phyloP scores from a whole-genome alignment of 2,797 vertebrate genomes.

The Triplophysa bombifrons region DNA sequence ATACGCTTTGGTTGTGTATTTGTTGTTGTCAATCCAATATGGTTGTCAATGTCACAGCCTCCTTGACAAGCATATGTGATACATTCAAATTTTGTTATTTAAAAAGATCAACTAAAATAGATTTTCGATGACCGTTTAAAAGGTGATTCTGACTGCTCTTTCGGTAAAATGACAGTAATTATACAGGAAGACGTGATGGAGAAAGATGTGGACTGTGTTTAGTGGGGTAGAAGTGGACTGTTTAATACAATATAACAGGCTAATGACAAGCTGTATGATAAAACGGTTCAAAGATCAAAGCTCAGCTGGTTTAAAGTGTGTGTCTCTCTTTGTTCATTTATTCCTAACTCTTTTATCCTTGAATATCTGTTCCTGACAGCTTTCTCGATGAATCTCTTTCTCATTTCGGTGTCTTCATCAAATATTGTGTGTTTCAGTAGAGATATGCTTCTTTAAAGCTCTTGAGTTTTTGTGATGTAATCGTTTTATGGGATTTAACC shows the following conservation, averaged over 20 bases:
- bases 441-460: conserved; percentile 16
- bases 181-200: conserved; percentile 8
- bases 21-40: neutral
- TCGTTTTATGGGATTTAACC: conserved; percentile 60
- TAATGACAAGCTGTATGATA: conserved; percentile 32
- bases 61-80: neutral
- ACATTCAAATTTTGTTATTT: neutral
- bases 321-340: conserved; percentile 30
- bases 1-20: no score
- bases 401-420: conserved; percentile 23
- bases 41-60: neutral
- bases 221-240: conserved; percentile 14
- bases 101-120: conserved; percentile 26
- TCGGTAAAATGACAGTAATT: conserved; percentile 15
- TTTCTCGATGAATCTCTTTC: conserved; percentile 15
- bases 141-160: neutral
- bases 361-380: conserved; percentile 30
- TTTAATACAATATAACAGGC: conserved; percentile 29
- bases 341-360: conserved; percentile 24
- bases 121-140: conserved; percentile 18
- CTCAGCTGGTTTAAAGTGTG: conserved; percentile 32
- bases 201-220: conserved; percentile 29
- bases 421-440: conserved; percentile 21
- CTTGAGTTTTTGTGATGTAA: conserved; percentile 24
- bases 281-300: conserved; percentile 43